Conservation (phyloP, 2,888 invertebrate species). For the Meteorus colon region DNA sequence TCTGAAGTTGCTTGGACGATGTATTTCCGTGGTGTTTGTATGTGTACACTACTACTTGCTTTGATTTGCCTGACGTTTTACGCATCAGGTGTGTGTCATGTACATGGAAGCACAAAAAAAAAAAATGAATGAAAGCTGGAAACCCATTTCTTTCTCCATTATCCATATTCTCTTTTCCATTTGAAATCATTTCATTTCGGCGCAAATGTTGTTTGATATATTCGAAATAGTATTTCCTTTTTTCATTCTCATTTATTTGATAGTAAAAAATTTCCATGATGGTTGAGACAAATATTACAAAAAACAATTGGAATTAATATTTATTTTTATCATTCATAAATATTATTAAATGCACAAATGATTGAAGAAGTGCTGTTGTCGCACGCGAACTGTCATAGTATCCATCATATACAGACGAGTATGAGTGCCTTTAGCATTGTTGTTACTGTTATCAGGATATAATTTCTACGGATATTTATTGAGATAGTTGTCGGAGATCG, state of each 20-base stretch:
- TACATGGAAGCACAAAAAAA: neutral
- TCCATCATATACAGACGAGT: too few relatives aligned
- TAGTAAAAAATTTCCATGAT: neutral
- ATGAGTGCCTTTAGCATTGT: too few relatives aligned
- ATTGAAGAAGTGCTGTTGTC: too few relatives aligned
- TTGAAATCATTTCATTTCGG: neutral
- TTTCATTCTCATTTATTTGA: neutral
- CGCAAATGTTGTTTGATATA: neutral
- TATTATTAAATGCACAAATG: too few relatives aligned
- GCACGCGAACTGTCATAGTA: too few relatives aligned
- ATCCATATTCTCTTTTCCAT: neutral
- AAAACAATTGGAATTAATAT: too few relatives aligned
- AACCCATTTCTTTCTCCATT: neutral
- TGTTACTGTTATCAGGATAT: too few relatives aligned
- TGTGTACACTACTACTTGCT: slow-evolving; percentile 21
- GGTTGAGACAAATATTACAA: too few relatives aligned
- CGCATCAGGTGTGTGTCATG: neutral
- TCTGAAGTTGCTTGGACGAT: slow-evolving; percentile 40
- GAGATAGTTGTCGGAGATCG: too few relatives aligned
- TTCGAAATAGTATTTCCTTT: neutral
- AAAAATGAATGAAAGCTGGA: neutral
- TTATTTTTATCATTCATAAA: too few relatives aligned
- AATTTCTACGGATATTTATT: too few relatives aligned
- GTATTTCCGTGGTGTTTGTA: slow-evolving; percentile 36
- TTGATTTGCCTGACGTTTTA: neutral